Conservation (phyloP, 2,113 vertebrate species). For the Gopherus flavomarginatus region DNA sequence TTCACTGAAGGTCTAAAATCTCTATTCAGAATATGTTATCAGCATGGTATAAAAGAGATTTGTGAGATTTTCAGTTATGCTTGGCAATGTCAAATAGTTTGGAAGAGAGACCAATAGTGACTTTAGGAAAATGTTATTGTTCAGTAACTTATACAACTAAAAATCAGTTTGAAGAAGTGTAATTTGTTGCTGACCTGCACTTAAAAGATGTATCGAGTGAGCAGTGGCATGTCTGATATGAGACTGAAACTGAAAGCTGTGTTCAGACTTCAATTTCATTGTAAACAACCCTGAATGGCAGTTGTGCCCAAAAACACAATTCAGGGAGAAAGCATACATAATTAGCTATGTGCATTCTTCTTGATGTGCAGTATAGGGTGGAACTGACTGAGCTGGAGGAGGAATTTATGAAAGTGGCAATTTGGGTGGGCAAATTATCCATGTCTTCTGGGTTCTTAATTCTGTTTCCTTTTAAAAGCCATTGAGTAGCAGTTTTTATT, state of each 20-base stretch:
- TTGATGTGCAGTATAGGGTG: neutral
- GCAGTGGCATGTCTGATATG: conserved; percentile 6
- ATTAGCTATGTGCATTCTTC: neutral
- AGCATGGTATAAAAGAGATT: neutral
- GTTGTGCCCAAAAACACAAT: conserved; percentile 7
- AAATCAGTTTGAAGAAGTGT: neutral
- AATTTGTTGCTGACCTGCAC: neutral
- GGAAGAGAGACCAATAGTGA: neutral
- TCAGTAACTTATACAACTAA: neutral
- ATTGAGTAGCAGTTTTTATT: neutral
- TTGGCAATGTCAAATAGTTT: neutral
- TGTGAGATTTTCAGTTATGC: neutral
- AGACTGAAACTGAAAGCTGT: conserved; percentile 53
- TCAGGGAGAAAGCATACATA: neutral
- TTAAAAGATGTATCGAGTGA: conserved; percentile 39
- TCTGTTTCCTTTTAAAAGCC: neutral
- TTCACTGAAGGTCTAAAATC: neutral
- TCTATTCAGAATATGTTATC: neutral
- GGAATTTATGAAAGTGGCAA: neutral
- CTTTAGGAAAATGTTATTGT: conserved; percentile 20
- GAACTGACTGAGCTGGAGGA: neutral
- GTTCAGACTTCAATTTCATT: conserved; percentile 11
- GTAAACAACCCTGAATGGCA: conserved; percentile 17
- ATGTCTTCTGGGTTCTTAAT: neutral
- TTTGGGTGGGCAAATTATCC: neutral